A percentile compares a stretch with the other conserved stretches of the same genome.
These are phyloP conservation scores for Oreochromis aureus DNA, from an alignment of 2,113 vertebrate genomes.

Conservation along the genomic window DNA sequence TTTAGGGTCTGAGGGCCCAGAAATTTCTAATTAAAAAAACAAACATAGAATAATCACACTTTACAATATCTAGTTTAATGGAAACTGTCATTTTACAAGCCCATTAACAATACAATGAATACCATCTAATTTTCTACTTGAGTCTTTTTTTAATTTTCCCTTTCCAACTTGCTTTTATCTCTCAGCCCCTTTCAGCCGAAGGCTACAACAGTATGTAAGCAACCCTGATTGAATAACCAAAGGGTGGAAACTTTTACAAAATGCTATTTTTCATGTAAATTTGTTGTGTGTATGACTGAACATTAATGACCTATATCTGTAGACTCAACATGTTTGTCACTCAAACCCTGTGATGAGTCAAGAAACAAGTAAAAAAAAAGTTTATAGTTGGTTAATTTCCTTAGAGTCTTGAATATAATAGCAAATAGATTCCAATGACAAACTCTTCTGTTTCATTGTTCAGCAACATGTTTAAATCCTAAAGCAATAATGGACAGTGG, in stretches of 20 bases:
- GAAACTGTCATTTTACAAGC: background rate
- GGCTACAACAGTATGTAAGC: background rate
- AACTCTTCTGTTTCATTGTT: background rate
- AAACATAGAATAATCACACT: background rate
- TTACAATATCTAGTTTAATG: background rate
- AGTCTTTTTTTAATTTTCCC: background rate
- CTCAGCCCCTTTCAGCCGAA: background rate
- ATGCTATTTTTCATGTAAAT: background rate
- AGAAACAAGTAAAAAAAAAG: background rate
- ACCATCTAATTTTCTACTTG: background rate
- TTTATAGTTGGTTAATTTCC: background rate
- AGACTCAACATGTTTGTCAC: background rate
- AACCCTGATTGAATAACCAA: background rate
- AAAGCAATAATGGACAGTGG: background rate
- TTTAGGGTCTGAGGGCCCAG: background rate
- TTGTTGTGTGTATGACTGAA: background rate
- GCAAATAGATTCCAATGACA: background rate
- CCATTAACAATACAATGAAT: background rate
- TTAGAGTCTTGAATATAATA: background rate
- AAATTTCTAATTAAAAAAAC: background rate
- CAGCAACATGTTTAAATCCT: background rate
- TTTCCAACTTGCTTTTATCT: background rate
- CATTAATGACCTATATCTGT: background rate
- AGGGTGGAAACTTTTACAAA: background rate
- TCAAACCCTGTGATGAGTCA: background rate